phyloP scores from a whole-genome alignment of 2,113 vertebrate genomes.

The Dolichallabes microphthalmus region DNA sequence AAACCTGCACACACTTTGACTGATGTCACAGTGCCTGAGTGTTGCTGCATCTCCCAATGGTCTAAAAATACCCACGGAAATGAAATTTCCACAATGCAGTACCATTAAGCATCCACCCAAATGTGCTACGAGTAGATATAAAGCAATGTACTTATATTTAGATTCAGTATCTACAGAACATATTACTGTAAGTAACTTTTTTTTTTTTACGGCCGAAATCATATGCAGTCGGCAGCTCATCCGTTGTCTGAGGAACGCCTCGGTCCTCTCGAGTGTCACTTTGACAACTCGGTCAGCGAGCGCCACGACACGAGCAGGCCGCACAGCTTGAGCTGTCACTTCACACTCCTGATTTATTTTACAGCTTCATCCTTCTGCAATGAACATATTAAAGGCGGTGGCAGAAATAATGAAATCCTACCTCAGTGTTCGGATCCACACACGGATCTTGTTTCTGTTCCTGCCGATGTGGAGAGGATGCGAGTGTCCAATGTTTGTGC shows the following conservation, averaged over 20 bases:
- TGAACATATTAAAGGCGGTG: not conserved
- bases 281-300: conserved; percentile 41
- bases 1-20: not conserved
- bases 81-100: conserved; percentile 6
- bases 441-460: not conserved
- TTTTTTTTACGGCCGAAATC: not conserved
- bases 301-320: not conserved
- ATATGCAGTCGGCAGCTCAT: conserved; percentile 26
- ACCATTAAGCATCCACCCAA: not conserved
- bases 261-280: conserved; percentile 51
- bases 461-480: not conserved
- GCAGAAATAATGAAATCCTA: not conserved
- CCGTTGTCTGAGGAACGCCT: conserved; percentile 50
- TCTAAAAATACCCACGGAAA: conserved; percentile 25
- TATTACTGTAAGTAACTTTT: not conserved
- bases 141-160: not conserved
- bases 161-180: not conserved
- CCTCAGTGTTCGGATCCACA: not conserved
- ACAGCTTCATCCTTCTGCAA: conserved; percentile 16
- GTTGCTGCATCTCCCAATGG: not conserved
- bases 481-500: conserved; percentile 16
- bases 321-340: conserved; percentile 5
- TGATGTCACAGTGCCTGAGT: not conserved
- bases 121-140: not conserved
- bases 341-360: conserved; percentile 26